Evolutionary conservation across 2,113 vertebrate species (phyloP), one percentile per base, ranked within the genome.

Genomic region (Herpetotheres cachinnans): DNA sequence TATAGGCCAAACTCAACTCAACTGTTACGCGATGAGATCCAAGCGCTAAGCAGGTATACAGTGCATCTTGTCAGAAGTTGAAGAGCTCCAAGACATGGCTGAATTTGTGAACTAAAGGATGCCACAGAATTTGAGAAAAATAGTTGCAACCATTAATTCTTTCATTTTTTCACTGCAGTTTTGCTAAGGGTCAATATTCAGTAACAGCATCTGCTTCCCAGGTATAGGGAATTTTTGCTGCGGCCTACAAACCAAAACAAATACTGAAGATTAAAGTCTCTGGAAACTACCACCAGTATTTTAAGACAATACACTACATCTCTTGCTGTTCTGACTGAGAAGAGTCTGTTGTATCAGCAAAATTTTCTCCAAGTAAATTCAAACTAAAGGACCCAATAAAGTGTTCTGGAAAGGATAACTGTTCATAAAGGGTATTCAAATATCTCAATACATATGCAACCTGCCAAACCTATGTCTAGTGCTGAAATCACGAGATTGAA

Each of bases 1-100:
- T 32, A 63, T 29, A 63, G 52, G 30, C 30, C 27, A 82, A 95
- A 70, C 47, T 86, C n/a, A 85, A 49, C 3, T 1, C 9, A 70
- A 85, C 29, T 42, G 34, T 21, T 30, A 20, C 16, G 24, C 0
- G 0, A 42, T 5, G 20, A 5, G 34, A 69, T 34, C 11, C 16
- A 73, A 77, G 46, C 3, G 4, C 47, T 65, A 63, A 54, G 18
- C 17, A 88, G 56, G 11, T 10, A 61, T 1, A 2, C 16, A 26
- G 25, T 1, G 12, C 36, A n/a, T 30, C 55, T 27, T 42, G 42
- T 21, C 52, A 74, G 59, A 59, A 73, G 46, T 0, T 58, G 30
- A 81, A 90, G 30, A 77, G 24, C 34, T 49, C 13, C 30, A 77
- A 49, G 30, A 73, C 4, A 21, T 22, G 21, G 24, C 14, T 42